phyloP scores from a whole-genome alignment of 64 coral and sea anemone genomes.

The Actinia equina region DNA sequence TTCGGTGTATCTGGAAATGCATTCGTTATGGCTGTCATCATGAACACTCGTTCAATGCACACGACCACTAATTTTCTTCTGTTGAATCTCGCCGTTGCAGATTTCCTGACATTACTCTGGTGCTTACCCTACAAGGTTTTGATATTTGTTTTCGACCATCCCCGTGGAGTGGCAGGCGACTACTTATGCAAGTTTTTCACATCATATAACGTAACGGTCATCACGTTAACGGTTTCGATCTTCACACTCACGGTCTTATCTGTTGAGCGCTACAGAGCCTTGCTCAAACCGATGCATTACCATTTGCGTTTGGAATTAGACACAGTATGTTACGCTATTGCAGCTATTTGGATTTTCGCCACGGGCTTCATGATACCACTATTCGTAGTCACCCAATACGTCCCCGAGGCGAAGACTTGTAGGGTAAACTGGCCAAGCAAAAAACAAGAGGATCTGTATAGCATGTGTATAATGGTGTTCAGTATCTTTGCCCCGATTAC shows the following conservation, averaged over 20 bases:
- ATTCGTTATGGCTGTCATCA: constrained; percentile 37
- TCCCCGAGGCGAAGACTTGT: constrained; percentile 15
- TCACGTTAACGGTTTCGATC: constrained; percentile 34
- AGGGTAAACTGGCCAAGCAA: constrained; percentile 23
- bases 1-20: constrained; percentile 15
- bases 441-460: constrained; percentile 12
- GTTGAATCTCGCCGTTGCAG: constrained; percentile 32
- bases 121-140: constrained; percentile 37
- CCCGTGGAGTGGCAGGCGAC: not conserved
- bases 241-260: constrained; percentile 35
- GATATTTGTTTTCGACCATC: constrained; percentile 28
- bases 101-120: constrained; percentile 20
- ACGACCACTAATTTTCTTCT: constrained; percentile 48
- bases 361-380: constrained; percentile 31
- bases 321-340: constrained; percentile 13
- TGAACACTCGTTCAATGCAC: constrained; percentile 29
- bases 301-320: constrained; percentile 3
- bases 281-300: constrained; percentile 28
- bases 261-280: constrained; percentile 32
- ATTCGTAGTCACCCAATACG: constrained; percentile 32
- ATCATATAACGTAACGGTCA: constrained; percentile 20
- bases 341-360: constrained; percentile 26
- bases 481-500: not conserved
- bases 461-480: constrained; percentile 25
- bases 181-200: constrained; percentile 50